These are phyloP conservation scores for Microcebus murinus DNA, from an alignment of 2,113 vertebrate genomes.

Conservation along the genomic window DNA sequence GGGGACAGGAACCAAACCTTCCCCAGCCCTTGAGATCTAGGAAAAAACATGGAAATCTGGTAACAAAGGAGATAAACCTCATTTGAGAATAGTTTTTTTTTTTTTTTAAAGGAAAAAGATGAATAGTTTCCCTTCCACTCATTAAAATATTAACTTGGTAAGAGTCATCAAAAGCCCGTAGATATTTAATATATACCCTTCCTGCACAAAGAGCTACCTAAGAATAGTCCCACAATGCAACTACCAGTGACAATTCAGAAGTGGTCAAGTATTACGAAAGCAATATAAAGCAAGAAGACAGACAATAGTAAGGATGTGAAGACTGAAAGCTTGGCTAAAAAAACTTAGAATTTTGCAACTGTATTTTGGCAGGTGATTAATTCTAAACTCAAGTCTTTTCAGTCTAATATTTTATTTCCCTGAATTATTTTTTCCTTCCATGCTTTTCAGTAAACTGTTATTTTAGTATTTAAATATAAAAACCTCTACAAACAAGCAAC, in stretches of 20 bases:
- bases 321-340: background rate
- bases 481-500: background rate
- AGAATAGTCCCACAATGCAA: background rate
- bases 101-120: background rate
- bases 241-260: background rate
- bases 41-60: background rate
- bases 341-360: background rate
- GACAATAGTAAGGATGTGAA: background rate
- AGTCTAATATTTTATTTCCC: background rate
- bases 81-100: background rate
- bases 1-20: background rate
- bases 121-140: background rate
- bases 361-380: background rate
- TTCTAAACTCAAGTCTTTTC: background rate
- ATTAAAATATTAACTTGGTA: background rate
- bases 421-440: constrained; percentile 25
- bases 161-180: background rate
- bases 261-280: background rate
- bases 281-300: too few species aligned
- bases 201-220: background rate
- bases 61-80: background rate
- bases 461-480: background rate
- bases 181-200: background rate
- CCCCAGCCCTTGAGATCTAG: background rate
- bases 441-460: background rate